A percentile compares a stretch with the other conserved stretches of the same genome.
Conservation (phyloP, 2,888 invertebrate species). For the Drosophila subsilvestris region DNA sequence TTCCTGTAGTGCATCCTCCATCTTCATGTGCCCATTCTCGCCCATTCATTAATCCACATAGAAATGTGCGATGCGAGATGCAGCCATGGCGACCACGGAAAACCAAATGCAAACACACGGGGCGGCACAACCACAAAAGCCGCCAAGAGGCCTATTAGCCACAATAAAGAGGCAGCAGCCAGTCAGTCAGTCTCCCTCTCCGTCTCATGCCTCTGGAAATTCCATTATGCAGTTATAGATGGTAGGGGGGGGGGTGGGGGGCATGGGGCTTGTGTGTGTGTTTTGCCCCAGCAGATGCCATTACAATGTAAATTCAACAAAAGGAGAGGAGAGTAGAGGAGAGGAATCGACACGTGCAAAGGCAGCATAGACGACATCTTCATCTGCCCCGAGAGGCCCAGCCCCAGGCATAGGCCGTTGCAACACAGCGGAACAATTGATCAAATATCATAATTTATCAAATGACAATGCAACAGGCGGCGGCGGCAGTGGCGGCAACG, state of each 20-base stretch:
- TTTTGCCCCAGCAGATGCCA: slow-evolving; percentile 76
- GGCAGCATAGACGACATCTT: slow-evolving; percentile 34
- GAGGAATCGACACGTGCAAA: slow-evolving; percentile 40
- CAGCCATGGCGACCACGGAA: slow-evolving; percentile 33
- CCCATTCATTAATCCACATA: slow-evolving; percentile 73
- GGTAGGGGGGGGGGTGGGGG: slow-evolving; percentile 34
- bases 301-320: slow-evolving; percentile 79
- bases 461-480: slow-evolving; percentile 70
- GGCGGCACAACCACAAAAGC: slow-evolving; percentile 74
- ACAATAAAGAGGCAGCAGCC: slow-evolving; percentile 69
- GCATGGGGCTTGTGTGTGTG: slow-evolving; percentile 40
- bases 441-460: slow-evolving; percentile 82
- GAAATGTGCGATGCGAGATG: slow-evolving; percentile 45
- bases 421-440: slow-evolving; percentile 74
- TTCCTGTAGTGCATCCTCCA: slow-evolving; percentile 1
- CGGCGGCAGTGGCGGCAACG: slow-evolving; percentile 61
- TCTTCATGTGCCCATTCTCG: slow-evolving; percentile 21
- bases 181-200: slow-evolving; percentile 5
- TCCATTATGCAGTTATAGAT: slow-evolving; percentile 75
- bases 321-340: too few species aligned
- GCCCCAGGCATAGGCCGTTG: slow-evolving; percentile 37
- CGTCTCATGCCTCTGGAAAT: slow-evolving; percentile 35
- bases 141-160: slow-evolving; percentile 73
- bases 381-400: slow-evolving; percentile 34
- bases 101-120: slow-evolving; percentile 53